Evolutionary conservation across 92 coral and sea anemone genomes (phyloP), one percentile per base, ranked within the genome.

Genomic region (Paragorgia papillata): DNA sequence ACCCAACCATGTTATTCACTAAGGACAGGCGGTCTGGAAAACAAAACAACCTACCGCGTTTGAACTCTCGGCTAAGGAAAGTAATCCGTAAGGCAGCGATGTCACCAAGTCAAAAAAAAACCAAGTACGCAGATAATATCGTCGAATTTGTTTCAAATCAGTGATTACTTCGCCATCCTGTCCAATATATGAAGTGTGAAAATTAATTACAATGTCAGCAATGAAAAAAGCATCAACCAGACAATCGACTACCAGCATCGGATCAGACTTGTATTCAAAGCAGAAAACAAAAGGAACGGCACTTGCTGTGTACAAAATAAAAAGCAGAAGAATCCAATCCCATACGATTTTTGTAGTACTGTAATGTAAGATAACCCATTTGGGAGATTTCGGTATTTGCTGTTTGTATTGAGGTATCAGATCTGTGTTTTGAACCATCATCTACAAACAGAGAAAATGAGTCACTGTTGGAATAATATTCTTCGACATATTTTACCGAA

Each of bases 211-310:
- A 74, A 94, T 94, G 64, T 94, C 98, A 0, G 86, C 97, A 22
- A 91, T 79, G 48, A 94, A 94, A 48, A 94, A 69, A 90, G 91
- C 87, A 62, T 94, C 98, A 0, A 94, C 98, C 55, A 94, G 27
- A 69, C 87, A 66, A 34, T 94, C 98, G 15, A 94, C 43, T 59
- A 90, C 57, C 44, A 88, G 84, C 34, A 91, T 63, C 14, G 81
- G 35, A 0, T 17, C 0, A 9, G 83, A 64, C 34, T 87, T 85
- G 76, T 75, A 93, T 0, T 14, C 35, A 50, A 94, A 94, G 66
- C 98, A 94, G 25, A 88, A 90, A 2, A 89, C 83, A 69, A 94
- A 94, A 0, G 98, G 98, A 12, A 94, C 98, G 3, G 97, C 83
- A 25, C 89, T 85, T 37, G 95, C 92, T 0, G 98, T 94, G 87